A percentile compares a stretch with the other conserved stretches of the same genome.
Evolutionary conservation across 2,113 vertebrate genomes (phyloP).

Genomic region (Cochlearius cochlearius): DNA sequence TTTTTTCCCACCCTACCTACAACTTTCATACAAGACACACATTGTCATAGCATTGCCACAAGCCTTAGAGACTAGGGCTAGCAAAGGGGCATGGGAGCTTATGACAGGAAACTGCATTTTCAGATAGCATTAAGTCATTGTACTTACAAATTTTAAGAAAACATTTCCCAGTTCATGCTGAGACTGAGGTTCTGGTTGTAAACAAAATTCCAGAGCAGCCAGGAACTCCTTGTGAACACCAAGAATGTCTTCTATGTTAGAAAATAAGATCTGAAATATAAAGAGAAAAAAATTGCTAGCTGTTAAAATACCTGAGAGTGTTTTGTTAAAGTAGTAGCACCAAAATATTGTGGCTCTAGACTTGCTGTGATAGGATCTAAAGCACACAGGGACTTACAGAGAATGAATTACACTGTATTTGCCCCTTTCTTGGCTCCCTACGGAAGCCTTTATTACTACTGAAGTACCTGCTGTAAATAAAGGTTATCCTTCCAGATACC

Average conservation of each 20-base stretch:
- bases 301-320: neutral
- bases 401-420: neutral
- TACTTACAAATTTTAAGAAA: constrained; percentile 96
- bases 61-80: neutral
- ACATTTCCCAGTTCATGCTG: constrained; percentile 92
- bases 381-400: neutral
- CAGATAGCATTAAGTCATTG: constrained; percentile 25
- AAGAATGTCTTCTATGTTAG: constrained; percentile 96
- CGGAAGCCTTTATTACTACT: neutral
- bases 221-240: constrained; percentile 91
- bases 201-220: constrained; percentile 83
- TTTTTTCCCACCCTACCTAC: constrained; percentile 72
- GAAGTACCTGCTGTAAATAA: neutral
- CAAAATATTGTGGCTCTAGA: neutral
- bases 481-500: neutral
- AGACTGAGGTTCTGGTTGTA: constrained; percentile 92
- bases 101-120: constrained; percentile 70
- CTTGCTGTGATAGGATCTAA: neutral
- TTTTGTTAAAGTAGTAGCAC: neutral
- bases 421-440: neutral
- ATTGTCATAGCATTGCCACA: constrained; percentile 61
- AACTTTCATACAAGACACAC: constrained; percentile 52
- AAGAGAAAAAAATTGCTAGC: neutral
- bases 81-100: neutral
- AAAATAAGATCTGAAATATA: constrained; percentile 89